These are phyloP conservation scores for Hippocampus guttulatus DNA, from an alignment of 2,113 vertebrate genomes.

Conservation along the genomic window DNA sequence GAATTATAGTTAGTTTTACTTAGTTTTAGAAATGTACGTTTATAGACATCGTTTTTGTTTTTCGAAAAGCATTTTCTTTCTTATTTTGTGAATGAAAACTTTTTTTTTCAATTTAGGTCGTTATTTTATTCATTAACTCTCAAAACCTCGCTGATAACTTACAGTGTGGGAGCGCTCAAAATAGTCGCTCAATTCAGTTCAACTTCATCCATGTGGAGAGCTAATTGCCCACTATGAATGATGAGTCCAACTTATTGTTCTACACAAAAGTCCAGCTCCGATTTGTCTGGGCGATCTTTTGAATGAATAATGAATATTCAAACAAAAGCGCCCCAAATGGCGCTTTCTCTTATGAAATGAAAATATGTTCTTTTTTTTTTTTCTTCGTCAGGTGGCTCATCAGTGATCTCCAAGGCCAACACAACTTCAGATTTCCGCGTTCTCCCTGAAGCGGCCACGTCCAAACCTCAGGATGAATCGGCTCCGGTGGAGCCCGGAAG, in stretches of 20 bases:
- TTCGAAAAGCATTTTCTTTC: too few relatives aligned
- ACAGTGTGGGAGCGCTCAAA: background rate
- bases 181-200: background rate
- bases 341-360: background rate
- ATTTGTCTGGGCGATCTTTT: background rate
- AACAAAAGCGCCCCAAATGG: background rate
- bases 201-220: background rate
- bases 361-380: background rate
- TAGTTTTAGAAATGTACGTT: too few relatives aligned
- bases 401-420: conserved; percentile 13
- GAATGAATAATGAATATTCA: background rate
- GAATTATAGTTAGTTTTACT: too few relatives aligned
- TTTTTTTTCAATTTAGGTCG: too few relatives aligned
- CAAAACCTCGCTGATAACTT: background rate
- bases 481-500: conserved; percentile 15
- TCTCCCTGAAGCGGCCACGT: conserved; percentile 4
- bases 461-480: background rate
- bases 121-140: too few relatives aligned
- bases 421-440: conserved; percentile 19
- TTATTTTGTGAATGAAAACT: too few relatives aligned
- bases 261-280: too few relatives aligned
- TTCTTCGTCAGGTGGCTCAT: conserved; percentile 52
- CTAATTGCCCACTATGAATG: background rate
- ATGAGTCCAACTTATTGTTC: too few relatives aligned
- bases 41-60: too few relatives aligned